phyloP scores from a whole-genome alignment of 2,888 invertebrate species.

The Chloroclystis v-ata region DNA sequence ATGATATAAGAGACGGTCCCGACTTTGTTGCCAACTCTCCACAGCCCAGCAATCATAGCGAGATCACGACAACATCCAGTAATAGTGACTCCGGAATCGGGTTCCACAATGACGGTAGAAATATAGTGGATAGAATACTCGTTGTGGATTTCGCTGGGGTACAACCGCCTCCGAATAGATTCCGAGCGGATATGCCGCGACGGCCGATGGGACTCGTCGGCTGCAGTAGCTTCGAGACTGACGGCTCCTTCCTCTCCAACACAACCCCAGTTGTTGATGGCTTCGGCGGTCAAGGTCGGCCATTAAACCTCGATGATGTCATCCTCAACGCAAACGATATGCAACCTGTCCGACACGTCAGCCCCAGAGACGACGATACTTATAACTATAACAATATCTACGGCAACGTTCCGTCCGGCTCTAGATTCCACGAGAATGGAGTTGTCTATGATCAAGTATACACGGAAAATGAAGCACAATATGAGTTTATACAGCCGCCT shows the following conservation, averaged over 20 bases:
- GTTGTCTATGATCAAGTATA: slow-evolving; percentile 67
- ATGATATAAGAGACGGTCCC: slow-evolving; percentile 62
- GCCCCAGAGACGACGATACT: slow-evolving; percentile 64
- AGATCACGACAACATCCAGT: slow-evolving; percentile 89
- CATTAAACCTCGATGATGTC: slow-evolving; percentile 64
- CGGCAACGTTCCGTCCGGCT: slow-evolving; percentile 55
- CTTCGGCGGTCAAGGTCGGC: slow-evolving; percentile 70
- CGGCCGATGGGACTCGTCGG: slow-evolving; percentile 64
- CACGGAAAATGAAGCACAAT: slow-evolving; percentile 66
- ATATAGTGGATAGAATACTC: slow-evolving; percentile 88
- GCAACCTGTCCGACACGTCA: slow-evolving; percentile 50
- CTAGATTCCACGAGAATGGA: slow-evolving; percentile 49
- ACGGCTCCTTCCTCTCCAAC: slow-evolving; percentile 68
- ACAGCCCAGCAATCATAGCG: slow-evolving; percentile 90
- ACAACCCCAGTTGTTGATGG: slow-evolving; percentile 74
- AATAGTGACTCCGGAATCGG: slow-evolving; percentile 98
- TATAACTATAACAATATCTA: slow-evolving; percentile 70
- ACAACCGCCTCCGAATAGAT: slow-evolving; percentile 52
- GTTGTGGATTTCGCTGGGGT: slow-evolving; percentile 84
- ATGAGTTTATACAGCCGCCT: slow-evolving; percentile 58
- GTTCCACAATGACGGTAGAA: slow-evolving; percentile 91
- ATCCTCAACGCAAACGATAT: slow-evolving; percentile 60
- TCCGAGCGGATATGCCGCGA: slow-evolving; percentile 55
- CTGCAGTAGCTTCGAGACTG: slow-evolving; percentile 64
- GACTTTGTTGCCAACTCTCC: slow-evolving; percentile 85